phyloP scores from a whole-genome alignment of 2,888 invertebrate genomes.

The Dilophus febrilis region DNA sequence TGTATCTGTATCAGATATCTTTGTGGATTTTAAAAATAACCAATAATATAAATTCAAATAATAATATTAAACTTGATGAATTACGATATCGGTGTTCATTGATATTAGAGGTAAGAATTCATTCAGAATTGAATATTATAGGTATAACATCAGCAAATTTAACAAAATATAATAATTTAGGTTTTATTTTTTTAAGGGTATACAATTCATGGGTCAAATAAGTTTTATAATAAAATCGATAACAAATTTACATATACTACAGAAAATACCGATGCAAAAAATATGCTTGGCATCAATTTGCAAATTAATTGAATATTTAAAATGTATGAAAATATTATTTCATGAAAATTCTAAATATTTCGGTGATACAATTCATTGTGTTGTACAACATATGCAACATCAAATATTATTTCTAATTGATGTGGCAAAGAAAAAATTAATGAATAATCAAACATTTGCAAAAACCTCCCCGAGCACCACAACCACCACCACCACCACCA shows the following conservation, averaged over 20 bases:
- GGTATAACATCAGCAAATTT: too few relatives aligned
- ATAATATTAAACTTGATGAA: slow-evolving; percentile 35
- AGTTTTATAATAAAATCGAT: slow-evolving; percentile 39
- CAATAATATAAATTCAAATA: slow-evolving; percentile 21
- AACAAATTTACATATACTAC: slow-evolving; percentile 49
- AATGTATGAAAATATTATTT: slow-evolving; percentile 55
- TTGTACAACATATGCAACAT: slow-evolving; percentile 63
- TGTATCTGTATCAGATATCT: slow-evolving; percentile 30
- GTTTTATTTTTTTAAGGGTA: slow-evolving; percentile 30
- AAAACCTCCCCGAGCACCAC: too few relatives aligned
- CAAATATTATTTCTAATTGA: slow-evolving; percentile 50
- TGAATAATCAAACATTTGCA: background rate
- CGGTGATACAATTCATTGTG: slow-evolving; percentile 54
- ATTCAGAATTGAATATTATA: slow-evolving; percentile 18
- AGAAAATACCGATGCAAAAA: slow-evolving; percentile 62
- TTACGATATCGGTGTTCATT: slow-evolving; percentile 34
- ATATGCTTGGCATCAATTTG: slow-evolving; percentile 57
- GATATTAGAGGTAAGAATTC: slow-evolving; percentile 35
- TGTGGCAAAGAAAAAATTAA: slow-evolving; percentile 33
- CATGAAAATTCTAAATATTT: slow-evolving; percentile 50
- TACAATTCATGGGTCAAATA: slow-evolving; percentile 49
- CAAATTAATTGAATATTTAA: slow-evolving; percentile 63
- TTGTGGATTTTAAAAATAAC: slow-evolving; percentile 47
- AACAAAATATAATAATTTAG: background rate
- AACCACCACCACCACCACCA: too few relatives aligned